A percentile compares a stretch with the other conserved stretches of the same genome.
Conservation (phyloP, 2,888 invertebrate genomes). For the Brenthis daphne region DNA sequence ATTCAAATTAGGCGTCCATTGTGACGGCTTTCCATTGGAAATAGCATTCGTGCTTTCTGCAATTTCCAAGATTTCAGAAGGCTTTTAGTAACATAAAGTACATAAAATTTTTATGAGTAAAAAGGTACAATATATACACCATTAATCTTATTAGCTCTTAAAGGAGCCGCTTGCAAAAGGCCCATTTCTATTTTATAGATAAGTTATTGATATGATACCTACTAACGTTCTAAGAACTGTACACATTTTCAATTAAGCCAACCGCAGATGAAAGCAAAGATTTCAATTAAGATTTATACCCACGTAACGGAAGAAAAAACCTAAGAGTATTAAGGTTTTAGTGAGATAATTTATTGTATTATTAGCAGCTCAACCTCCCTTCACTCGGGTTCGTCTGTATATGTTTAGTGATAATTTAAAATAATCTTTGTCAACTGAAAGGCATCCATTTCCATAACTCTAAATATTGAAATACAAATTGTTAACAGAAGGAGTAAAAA, state of each 20-base stretch:
- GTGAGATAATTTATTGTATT: no score
- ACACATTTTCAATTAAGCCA: conserved; percentile 12
- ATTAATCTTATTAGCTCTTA: conserved; percentile 1
- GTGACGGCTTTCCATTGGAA: conserved; percentile 34
- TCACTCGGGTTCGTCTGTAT: no score
- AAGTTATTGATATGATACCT: not conserved
- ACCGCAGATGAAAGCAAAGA: not conserved
- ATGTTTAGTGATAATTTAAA: not conserved
- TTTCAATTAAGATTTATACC: no score
- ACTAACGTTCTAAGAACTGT: not conserved
- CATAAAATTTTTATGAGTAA: not conserved
- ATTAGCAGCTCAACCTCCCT: no score
- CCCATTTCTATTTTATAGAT: not conserved
- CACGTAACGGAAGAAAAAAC: no score
- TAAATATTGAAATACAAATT: conserved; percentile 25
- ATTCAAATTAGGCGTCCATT: conserved; percentile 35
- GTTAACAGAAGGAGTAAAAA: conserved; percentile 39
- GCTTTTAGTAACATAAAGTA: conserved; percentile 16
- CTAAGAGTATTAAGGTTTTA: no score
- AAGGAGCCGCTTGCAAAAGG: not conserved
- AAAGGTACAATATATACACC: not conserved
- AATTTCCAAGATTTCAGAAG: conserved; percentile 34
- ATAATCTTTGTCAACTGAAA: conserved; percentile 20
- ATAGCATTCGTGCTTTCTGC: conserved; percentile 31
- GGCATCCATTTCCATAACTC: conserved; percentile 21